A percentile compares a stretch with the other conserved stretches of the same genome.
phyloP scores from a whole-genome alignment of 2,888 invertebrate species.

The Caenorhabditis wallacei region DNA sequence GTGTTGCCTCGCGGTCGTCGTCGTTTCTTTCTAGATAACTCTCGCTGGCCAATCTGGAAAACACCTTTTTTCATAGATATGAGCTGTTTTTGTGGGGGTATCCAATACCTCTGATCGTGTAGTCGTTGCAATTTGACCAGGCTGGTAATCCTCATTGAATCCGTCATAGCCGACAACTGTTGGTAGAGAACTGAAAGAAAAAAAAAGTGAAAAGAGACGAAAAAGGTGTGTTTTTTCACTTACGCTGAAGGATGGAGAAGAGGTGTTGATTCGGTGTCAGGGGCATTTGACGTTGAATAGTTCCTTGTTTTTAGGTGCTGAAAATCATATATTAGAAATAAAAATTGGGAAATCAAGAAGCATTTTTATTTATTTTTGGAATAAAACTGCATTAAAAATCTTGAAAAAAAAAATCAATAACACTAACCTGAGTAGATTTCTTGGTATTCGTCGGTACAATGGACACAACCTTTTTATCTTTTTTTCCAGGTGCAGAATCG shows the following conservation, averaged over 20 bases:
- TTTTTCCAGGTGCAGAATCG: conserved; percentile 15
- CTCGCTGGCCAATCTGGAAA: conserved; percentile 31
- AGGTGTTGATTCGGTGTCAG: conserved; percentile 55
- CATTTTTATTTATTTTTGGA: too few relatives aligned
- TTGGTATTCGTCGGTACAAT: conserved; percentile 6
- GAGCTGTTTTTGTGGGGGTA: neutral
- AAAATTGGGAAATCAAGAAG: too few relatives aligned
- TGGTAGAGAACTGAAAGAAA: conserved; percentile 62
- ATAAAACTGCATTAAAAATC: too few relatives aligned
- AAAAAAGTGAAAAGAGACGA: conserved; percentile 8
- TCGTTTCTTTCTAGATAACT: conserved; percentile 17
- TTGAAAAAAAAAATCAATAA: conserved; percentile 6
- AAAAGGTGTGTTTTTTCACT: neutral
- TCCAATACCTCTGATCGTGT: conserved; percentile 63
- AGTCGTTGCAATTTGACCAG: conserved; percentile 17
- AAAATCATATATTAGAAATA: neutral
- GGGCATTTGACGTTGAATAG: conserved; percentile 10
- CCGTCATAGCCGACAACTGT: conserved; percentile 67
- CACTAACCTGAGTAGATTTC: neutral
- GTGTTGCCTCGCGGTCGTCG: conserved; percentile 39
- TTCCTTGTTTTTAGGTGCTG: conserved; percentile 43
- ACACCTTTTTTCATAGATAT: neutral
- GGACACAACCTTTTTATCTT: conserved; percentile 35
- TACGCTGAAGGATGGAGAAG: conserved; percentile 58
- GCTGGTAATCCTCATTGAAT: conserved; percentile 53